Percentiles rank a stretch among this genome's conserved stretches.
phyloP scores from a whole-genome alignment of 2,113 vertebrate species.

The Bucco capensis region DNA sequence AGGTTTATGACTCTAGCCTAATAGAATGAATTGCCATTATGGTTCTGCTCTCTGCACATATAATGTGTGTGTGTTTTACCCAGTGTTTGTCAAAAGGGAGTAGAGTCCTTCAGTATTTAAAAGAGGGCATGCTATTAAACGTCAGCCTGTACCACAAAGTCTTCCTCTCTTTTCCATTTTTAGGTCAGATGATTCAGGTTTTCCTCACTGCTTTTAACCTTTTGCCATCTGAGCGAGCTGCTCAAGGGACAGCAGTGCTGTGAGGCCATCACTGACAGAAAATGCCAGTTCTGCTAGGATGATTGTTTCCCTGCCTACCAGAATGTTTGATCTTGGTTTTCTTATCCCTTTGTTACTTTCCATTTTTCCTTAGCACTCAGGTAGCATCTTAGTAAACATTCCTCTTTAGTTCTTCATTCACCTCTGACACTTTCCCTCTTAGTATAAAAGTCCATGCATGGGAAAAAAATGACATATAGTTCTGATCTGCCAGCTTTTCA shows the following conservation, averaged over 20 bases:
- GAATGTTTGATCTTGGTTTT: neutral
- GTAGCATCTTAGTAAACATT: neutral
- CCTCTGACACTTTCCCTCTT: neutral
- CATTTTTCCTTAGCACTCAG: neutral
- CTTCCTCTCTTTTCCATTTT: neutral
- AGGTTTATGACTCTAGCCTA: neutral
- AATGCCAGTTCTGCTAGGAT: neutral
- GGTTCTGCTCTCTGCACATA: neutral
- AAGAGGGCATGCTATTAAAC: neutral
- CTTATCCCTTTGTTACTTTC: neutral
- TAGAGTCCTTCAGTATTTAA: neutral
- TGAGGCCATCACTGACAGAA: neutral
- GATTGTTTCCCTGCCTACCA: neutral
- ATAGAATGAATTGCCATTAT: neutral
- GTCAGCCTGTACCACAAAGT: neutral
- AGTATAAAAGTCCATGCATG: neutral
- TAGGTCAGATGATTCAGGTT: conserved; percentile 56
- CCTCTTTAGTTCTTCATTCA: neutral
- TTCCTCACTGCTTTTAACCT: conserved; percentile 50
- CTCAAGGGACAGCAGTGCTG: neutral
- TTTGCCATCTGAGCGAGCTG: neutral
- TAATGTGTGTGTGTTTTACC: neutral
- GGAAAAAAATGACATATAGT: neutral
- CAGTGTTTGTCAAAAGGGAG: neutral
- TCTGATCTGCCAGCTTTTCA: neutral